These are phyloP conservation scores for Nyctibius grandis DNA, from an alignment of 2,797 vertebrate species.

Conservation along the genomic window DNA sequence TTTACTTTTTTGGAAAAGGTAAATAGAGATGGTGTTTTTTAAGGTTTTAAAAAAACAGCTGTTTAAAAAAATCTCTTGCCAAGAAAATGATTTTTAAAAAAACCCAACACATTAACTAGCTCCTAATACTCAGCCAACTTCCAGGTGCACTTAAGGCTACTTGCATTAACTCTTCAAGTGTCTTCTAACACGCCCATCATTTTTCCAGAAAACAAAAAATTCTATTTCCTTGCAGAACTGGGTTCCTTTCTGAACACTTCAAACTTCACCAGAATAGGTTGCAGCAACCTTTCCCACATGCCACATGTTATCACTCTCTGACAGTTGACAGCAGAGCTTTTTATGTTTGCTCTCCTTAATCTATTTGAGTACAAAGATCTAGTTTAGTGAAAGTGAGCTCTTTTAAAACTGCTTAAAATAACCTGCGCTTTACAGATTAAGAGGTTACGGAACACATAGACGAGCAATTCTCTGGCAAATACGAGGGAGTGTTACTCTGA, in stretches of 20 bases:
- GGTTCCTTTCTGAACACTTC: background rate
- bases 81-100: background rate
- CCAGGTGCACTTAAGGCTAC: background rate
- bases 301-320: background rate
- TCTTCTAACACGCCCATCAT: background rate
- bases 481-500: background rate
- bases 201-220: background rate
- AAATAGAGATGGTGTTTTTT: background rate
- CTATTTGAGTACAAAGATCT: slow-evolving; percentile 4
- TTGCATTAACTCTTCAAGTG: background rate
- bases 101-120: background rate
- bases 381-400: slow-evolving; percentile 17
- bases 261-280: background rate
- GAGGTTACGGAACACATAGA: background rate
- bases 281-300: background rate
- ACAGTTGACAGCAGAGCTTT: slow-evolving; percentile 21
- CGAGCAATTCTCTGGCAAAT: background rate
- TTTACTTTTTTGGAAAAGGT: background rate
- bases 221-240: background rate
- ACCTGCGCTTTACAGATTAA: background rate
- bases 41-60: background rate
- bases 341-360: slow-evolving; percentile 22
- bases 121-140: background rate
- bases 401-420: slow-evolving; percentile 18
- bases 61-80: background rate